Percentiles rank a stretch among this genome's conserved stretches.
Conservation (phyloP, 2,797 vertebrate genomes). For the Anabacerthia variegaticeps region DNA sequence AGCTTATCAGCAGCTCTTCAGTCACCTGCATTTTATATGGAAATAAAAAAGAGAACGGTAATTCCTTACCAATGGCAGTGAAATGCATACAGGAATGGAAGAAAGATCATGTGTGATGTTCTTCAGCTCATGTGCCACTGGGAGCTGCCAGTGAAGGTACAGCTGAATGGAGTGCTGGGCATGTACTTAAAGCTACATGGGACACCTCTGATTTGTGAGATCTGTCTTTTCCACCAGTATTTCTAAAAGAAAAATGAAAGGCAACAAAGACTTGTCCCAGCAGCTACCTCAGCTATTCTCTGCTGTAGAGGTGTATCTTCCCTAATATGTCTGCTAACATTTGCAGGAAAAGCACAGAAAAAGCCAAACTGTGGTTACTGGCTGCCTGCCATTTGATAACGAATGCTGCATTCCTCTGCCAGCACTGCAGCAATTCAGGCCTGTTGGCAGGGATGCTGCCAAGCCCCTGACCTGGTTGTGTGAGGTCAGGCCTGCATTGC, state of each 20-base stretch:
- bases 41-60: neutral
- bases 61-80: neutral
- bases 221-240: neutral
- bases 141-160: neutral
- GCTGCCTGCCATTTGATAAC: neutral
- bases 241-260: neutral
- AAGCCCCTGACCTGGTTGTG: neutral
- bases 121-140: neutral
- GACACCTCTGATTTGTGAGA: neutral
- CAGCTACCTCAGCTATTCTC: neutral
- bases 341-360: neutral
- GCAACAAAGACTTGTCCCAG: neutral
- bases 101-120: neutral
- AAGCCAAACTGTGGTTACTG: neutral
- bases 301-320: neutral
- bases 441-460: neutral
- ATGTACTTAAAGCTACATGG: neutral
- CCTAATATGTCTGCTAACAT: neutral
- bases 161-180: neutral
- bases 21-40: neutral
- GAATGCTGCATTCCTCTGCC: neutral
- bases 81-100: neutral
- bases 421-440: neutral
- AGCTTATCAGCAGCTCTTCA: neutral
- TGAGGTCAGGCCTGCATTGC: neutral